phyloP scores from a whole-genome alignment of 2,797 vertebrate species.

The Amblyraja radiata region DNA sequence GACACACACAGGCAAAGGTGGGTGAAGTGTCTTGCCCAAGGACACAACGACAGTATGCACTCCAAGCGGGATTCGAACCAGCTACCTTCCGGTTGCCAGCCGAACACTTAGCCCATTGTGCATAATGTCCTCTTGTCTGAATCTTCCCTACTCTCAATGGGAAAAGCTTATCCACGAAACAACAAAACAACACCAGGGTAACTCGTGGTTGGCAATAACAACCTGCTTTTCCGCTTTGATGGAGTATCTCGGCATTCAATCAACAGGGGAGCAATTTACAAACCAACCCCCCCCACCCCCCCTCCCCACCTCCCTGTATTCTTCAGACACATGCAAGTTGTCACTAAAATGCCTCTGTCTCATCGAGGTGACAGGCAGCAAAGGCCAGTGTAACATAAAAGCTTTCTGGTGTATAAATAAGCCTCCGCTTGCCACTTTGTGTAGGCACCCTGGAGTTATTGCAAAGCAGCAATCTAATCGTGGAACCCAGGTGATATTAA shows the following conservation, averaged over 20 bases:
- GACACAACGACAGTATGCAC: no score
- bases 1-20: no score
- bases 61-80: no score
- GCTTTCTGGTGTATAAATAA: neutral
- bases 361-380: neutral
- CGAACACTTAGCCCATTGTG: no score
- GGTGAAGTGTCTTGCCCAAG: no score
- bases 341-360: neutral
- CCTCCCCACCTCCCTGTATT: neutral
- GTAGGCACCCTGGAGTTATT: neutral
- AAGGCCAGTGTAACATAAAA: neutral
- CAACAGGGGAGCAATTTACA: slow-evolving; percentile 2
- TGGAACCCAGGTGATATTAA: neutral
- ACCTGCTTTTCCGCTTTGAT: neutral
- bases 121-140: no score
- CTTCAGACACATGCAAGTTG: neutral
- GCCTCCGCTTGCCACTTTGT: neutral
- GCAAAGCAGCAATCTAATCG: neutral
- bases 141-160: no score
- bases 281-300: no score
- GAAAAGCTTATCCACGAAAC: no score
- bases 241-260: slow-evolving; percentile 12
- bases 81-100: no score
- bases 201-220: neutral
- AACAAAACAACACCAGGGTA: neutral